phyloP scores from a whole-genome alignment of 2,113 vertebrate species.

The Ifrita kowaldi region DNA sequence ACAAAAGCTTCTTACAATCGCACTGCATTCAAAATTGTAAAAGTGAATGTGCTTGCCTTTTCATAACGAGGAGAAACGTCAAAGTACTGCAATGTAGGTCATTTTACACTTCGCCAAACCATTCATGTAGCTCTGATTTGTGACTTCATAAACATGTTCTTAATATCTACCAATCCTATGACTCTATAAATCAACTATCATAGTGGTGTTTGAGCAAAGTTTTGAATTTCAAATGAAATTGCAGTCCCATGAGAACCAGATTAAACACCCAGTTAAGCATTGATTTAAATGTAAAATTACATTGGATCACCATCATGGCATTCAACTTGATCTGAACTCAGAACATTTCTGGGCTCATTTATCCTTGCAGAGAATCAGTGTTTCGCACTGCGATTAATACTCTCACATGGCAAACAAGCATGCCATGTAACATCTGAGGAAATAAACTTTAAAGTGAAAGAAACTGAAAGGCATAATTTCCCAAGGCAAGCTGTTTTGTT shows the following conservation, averaged over 20 bases:
- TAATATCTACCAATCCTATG: background rate
- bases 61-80: background rate
- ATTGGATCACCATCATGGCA: constrained; percentile 14
- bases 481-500: constrained; percentile 64
- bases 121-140: background rate
- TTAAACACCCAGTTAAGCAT: constrained; percentile 27
- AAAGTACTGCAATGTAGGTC: background rate
- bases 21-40: background rate
- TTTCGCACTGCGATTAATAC: constrained; percentile 60
- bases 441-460: constrained; percentile 70
- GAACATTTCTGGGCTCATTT: constrained; percentile 59
- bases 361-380: constrained; percentile 58
- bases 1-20: background rate
- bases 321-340: constrained; percentile 50
- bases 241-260: background rate
- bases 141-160: background rate
- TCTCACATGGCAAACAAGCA: constrained; percentile 51
- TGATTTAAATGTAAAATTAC: constrained; percentile 34
- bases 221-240: constrained; percentile 41
- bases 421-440: constrained; percentile 41
- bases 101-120: background rate
- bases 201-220: background rate
- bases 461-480: constrained; percentile 64
- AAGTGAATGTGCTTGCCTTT: background rate
- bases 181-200: background rate